Base-by-base conservation (phyloP, 2,113 vertebrate species). In the Crotalus viridis region DNA sequence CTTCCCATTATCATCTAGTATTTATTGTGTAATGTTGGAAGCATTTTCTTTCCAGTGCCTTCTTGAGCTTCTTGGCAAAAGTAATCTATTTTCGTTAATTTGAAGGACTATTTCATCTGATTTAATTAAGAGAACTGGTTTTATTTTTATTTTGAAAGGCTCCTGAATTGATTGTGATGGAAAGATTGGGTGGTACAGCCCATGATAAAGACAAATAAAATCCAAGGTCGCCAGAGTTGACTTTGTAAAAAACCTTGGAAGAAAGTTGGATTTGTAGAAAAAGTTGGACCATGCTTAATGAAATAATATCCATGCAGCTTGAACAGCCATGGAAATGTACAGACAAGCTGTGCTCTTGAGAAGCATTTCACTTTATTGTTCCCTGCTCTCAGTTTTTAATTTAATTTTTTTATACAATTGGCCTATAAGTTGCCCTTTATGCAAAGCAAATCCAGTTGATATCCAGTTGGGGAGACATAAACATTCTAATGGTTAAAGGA, bases 381-480 rank as follows among this genome's bases (percentile, higher is more conserved):
- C 93, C 90, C 17, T 26, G 48, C 48, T 64, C 5, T 92, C 90
- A 74, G 57, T 52, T 94, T 90, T 51, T 92, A 91, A 92, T 95
- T 94, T 95, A 88, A 9, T 93, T 24, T 55, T 24, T 92, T 10
- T 90, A 0, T 74, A 92, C 92, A 89, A 61, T 91, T 86, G 51
- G 91, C 93, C 19, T 0, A 0, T 91, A 51, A 28, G 94, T 93
- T 94, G 91, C 64, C 26, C 89, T 85, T 39, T 61, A 13, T 74
- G 85, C 12, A 90, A 94, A 95, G 21, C 46, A 74, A 43, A 81
- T 43, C 5, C 21, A 55, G 43, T 13, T 48, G 48, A 19, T 56
- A 46, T 51, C 52, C 28, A 54, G 13, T 74, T 94, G 54, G 85
- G 52, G 92, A 39, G 24, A 69, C 9, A 93, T 22, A 93, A 92